Base-by-base conservation (phyloP, 2,888 invertebrate species). In the Heliconius hortense region DNA sequence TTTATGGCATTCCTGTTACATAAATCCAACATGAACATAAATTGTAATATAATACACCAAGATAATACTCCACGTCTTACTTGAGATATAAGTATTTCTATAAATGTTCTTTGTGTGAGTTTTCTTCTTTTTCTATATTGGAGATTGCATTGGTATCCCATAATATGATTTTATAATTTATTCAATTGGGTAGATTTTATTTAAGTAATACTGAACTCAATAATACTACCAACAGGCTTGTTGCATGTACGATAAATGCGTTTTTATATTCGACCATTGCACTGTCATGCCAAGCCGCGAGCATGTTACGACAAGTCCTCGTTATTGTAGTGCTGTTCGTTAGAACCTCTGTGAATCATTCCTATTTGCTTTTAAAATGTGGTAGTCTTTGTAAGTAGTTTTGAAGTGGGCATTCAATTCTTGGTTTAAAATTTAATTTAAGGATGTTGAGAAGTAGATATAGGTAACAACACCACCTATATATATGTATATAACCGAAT, bases 111-210 rank as follows among this genome's bases (percentile, higher is more conserved):
- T 56, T 56, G 31, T 31, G 48, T 43, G 11, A 80, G 39, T 72
- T 77, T 82, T 64, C 76, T 82, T 76, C 74, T 82, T 72, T 76
- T 80, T 73, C 79, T 78, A 28, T 79, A 79, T 81, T 84, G 81
- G 26, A 76, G 72, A 67, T 81, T 82, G 74, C 86, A 86, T 79
- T 81, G 79, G 74, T 81, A 82, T 70, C 85, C 85, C 86, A 85
- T 86, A 78, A 77, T 79, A 78, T 48, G 10, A 26, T 62, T 53
- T 64, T 53, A 68, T 67, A 74, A 56, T 63, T 69, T 24, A 39
- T 71, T 43, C 26, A 60, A 39, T 35, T n/a, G 0, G 2, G 24
- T 48, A 48, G n/a, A 28, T 53, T 48, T 48, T 21, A n/a, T 18
- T 60, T 10, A n/a, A n/a, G 24, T 75, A 72, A 68, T 63, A 77